Conservation (phyloP, 2,797 vertebrate species). For the Synanceia verrucosa region DNA sequence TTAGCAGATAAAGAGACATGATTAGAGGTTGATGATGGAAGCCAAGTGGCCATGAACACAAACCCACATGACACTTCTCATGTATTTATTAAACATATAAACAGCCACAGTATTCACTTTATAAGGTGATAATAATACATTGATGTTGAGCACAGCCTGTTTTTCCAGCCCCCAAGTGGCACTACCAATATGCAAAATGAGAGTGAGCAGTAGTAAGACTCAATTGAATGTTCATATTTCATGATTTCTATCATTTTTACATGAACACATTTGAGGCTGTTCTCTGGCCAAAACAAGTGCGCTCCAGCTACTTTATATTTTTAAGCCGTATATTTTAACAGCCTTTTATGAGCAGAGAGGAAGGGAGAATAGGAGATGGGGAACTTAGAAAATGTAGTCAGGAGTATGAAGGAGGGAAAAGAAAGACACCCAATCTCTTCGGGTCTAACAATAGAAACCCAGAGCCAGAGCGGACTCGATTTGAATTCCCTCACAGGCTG, state of each 20-base stretch:
- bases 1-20: background rate
- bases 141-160: background rate
- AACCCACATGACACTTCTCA: background rate
- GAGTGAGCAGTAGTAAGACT: background rate
- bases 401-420: conserved; percentile 47
- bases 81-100: background rate
- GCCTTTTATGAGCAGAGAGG: conserved; percentile 38
- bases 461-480: conserved; percentile 79
- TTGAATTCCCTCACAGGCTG: conserved; percentile 80
- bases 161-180: background rate
- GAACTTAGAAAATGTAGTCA: conserved; percentile 43
- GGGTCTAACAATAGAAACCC: conserved; percentile 75
- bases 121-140: background rate
- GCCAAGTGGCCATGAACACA: background rate
- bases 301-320: conserved; percentile 8
- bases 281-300: conserved; percentile 10
- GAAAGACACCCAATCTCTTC: conserved; percentile 55
- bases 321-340: conserved; percentile 13
- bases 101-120: background rate
- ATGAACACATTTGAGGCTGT: background rate
- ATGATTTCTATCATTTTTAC: background rate
- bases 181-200: background rate
- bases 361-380: conserved; percentile 16
- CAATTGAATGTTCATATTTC: background rate
- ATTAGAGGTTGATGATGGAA: background rate